Evolutionary conservation across 2,797 vertebrate species (phyloP), one percentile per base, ranked within the genome.

Genomic region (Parambassis ranga): DNA sequence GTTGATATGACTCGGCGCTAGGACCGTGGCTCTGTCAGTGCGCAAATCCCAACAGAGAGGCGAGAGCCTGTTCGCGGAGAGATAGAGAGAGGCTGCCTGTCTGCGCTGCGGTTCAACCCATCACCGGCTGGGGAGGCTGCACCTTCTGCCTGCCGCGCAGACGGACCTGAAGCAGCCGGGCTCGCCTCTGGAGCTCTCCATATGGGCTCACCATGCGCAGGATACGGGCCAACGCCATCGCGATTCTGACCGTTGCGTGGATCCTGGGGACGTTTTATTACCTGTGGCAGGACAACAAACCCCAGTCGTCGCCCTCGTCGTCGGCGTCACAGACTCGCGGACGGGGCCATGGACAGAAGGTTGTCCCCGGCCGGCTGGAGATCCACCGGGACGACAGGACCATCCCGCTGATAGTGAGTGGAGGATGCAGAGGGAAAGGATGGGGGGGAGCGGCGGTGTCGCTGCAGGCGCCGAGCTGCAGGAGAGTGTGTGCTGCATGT

Each of bases 241-340:
- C 95, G 50, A 96, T 98, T 88, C 94, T 98, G 85, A 98, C 96
- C 10, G 95, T 97, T 37, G 96, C 97, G 60, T 98, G 97, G 97
- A 98, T 98, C 92, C 88, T 99, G 82, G 96, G 97, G 58, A 98
- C 96, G 86, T 98, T 98, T 83, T 99, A 99, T 92, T 98, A 98
- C 95, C 95, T 98, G 94, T 98, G 97, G 96, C 97, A 98, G 94
- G 97, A 97, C 93, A 97, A 90, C 91, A 97, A 95, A 80, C 94
- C 95, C 10, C 94, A 92, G 73, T 86, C 94, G 47, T 88, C 93
- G 61, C 89, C 94, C 46, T 90, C 93, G 23, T 88, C 91, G 22
- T 86, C 91, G 7, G 81, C 81, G 59, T 72, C 88, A 42, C 88
- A 90, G 73, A 80, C 69, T 53, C 89, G 88, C 53, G 71, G 77